Percentiles rank a stretch among this genome's conserved stretches.
Evolutionary conservation across 23 tunicate species (phyloP).

Genomic region (Botrylloides violaceus): DNA sequence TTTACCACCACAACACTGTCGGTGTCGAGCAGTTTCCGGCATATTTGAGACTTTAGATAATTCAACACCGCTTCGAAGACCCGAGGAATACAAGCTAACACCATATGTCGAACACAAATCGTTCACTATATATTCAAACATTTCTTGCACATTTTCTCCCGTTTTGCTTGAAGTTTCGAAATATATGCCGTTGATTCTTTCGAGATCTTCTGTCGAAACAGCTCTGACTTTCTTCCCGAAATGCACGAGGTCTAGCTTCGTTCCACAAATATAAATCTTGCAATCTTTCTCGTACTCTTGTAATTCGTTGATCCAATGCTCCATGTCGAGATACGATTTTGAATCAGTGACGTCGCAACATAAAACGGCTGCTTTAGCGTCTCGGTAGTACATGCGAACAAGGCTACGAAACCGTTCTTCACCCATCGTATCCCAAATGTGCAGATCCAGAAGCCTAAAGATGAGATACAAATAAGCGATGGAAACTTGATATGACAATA

Average conservation of each 20-base stretch:
- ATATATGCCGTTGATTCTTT: background rate
- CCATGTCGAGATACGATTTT: slow-evolving; percentile 3
- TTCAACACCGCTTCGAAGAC: no score
- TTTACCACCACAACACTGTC: no score
- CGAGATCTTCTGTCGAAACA: background rate
- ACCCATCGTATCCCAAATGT: slow-evolving; percentile 68
- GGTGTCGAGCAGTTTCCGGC: no score
- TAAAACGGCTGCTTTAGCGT: slow-evolving; percentile 34
- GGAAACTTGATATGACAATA: no score
- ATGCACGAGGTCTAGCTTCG: background rate
- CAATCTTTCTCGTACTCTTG: slow-evolving; percentile 16
- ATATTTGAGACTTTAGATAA: no score
- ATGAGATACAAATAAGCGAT: no score
- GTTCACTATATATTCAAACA: background rate
- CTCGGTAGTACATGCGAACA: slow-evolving; percentile 20
- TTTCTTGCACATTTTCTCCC: background rate
- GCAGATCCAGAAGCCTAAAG: no score
- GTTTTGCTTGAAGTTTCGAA: slow-evolving; percentile 1
- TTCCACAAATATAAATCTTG: slow-evolving; percentile 3
- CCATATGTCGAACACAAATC: background rate
- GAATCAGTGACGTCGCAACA: slow-evolving; percentile 37
- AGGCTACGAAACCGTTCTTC: slow-evolving; percentile 37
- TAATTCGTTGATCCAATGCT: slow-evolving; percentile 17
- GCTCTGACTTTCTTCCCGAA: background rate
- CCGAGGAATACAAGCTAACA: no score